Percentiles rank a stretch among this genome's conserved stretches.
Conservation (phyloP, 1,140 invertebrate genomes). For the Drosophila sproati region DNA sequence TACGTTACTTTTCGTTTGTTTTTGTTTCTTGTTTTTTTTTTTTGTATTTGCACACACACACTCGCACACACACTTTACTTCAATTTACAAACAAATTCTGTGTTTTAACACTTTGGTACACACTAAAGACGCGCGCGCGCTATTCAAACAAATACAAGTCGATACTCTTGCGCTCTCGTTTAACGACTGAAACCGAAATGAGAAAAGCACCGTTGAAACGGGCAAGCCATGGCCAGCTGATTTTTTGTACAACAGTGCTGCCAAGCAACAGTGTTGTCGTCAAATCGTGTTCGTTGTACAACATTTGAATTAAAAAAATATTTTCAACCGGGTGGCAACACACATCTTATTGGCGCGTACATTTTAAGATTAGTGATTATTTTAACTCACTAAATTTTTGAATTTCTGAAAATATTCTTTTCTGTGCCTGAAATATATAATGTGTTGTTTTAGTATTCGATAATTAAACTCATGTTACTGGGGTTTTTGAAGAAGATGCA, state of each 20-base stretch:
- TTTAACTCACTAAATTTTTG: too few relatives aligned
- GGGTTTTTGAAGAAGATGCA: too few relatives aligned
- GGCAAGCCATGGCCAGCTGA: slow-evolving; percentile 25
- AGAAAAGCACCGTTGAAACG: slow-evolving; percentile 49
- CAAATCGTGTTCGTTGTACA: slow-evolving; percentile 1
- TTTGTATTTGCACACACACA: slow-evolving; percentile 57
- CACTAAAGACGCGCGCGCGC: slow-evolving; percentile 32
- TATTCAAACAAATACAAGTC: slow-evolving; percentile 19
- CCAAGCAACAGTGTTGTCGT: neutral
- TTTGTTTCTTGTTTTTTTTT: slow-evolving; percentile 56
- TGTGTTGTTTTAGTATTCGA: too few relatives aligned
- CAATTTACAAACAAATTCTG: slow-evolving; percentile 53
- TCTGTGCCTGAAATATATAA: too few relatives aligned
- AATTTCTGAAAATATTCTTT: too few relatives aligned
- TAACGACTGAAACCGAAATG: slow-evolving; percentile 50
- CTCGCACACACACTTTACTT: slow-evolving; percentile 29
- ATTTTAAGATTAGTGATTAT: neutral
- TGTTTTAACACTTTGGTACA: slow-evolving; percentile 32
- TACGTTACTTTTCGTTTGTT: slow-evolving; percentile 34
- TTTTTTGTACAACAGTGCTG: slow-evolving; percentile 18
- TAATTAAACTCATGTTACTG: too few relatives aligned
- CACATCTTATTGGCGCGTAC: neutral
- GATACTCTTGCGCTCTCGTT: slow-evolving; percentile 39
- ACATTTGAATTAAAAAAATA: neutral
- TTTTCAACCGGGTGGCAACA: slow-evolving; percentile 16